Conservation (phyloP, 1,140 invertebrate genomes). For the Zaprionus inermis region DNA sequence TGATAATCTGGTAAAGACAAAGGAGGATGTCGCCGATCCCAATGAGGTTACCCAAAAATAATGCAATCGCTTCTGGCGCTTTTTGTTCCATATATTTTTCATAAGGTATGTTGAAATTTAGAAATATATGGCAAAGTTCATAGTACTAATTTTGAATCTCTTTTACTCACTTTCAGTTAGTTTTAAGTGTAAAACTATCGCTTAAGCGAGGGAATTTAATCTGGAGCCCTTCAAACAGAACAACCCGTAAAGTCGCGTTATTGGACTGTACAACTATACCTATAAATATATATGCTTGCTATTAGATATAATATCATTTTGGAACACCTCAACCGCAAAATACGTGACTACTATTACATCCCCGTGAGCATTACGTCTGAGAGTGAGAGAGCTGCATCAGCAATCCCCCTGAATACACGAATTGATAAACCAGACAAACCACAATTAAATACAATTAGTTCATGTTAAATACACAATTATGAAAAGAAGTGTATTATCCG, state of each 20-base stretch:
- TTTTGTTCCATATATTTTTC: conserved; percentile 22
- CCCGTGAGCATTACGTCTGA: conserved; percentile 2
- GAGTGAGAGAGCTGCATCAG: conserved; percentile 28
- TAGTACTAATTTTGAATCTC: neutral
- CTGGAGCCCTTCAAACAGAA: conserved; percentile 11
- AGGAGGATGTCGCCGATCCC: conserved; percentile 13
- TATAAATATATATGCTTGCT: conserved; percentile 20
- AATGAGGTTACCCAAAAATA: conserved; percentile 11
- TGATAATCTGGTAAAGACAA: conserved; percentile 50
- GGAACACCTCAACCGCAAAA: conserved; percentile 5
- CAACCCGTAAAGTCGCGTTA: conserved; percentile 12
- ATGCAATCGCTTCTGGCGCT: neutral
- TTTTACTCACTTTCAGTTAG: conserved; percentile 22
- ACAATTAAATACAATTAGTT: conserved; percentile 27
- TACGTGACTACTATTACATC: no score
- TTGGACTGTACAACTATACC: conserved; percentile 12
- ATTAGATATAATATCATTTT: conserved; percentile 30
- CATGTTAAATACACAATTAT: conserved; percentile 33
- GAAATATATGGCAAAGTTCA: neutral
- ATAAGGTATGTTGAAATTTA: conserved; percentile 28
- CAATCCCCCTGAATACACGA: conserved; percentile 2
- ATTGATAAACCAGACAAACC: neutral
- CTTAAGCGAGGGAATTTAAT: conserved; percentile 7
- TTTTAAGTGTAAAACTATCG: conserved; percentile 31
- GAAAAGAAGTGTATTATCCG: conserved; percentile 20